A percentile compares a stretch with the other conserved stretches of the same genome.
Conservation (phyloP, 2,113 vertebrate species). For the Cromileptes altivelis region DNA sequence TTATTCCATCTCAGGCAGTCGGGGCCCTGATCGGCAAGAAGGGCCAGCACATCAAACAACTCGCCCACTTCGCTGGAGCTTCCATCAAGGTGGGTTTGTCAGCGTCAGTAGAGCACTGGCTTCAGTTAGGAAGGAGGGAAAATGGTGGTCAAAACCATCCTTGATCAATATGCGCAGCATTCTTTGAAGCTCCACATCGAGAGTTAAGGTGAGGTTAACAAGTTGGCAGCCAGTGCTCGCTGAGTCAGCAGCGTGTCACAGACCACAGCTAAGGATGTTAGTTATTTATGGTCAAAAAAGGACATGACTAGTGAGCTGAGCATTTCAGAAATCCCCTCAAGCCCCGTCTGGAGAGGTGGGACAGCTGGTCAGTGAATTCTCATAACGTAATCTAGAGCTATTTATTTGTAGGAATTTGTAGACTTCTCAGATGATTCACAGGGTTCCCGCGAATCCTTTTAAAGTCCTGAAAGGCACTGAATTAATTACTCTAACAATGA, state of each 20-base stretch:
- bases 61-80: conserved; percentile 94
- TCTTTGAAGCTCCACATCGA: background rate
- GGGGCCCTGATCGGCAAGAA: conserved; percentile 98
- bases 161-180: background rate
- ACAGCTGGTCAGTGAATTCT: conserved; percentile 32
- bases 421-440: conserved; percentile 20
- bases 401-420: conserved; percentile 4
- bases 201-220: conserved; percentile 1
- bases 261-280: conserved; percentile 44
- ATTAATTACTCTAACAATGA: too few species aligned
- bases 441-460: background rate
- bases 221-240: conserved; percentile 1
- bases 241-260: conserved; percentile 51
- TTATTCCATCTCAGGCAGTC: conserved; percentile 96
- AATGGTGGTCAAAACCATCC: background rate
- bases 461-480: too few species aligned
- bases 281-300: conserved; percentile 32
- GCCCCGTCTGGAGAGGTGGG: background rate
- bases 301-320: conserved; percentile 40
- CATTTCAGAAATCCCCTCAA: conserved; percentile 47
- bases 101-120: background rate
- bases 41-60: conserved; percentile 96
- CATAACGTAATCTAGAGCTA: conserved; percentile 14
- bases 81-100: conserved; percentile 92
- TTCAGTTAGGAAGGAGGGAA: background rate